Evolutionary conservation across 2,113 vertebrate species (phyloP).

Genomic region (Nycticryphes semicollaris): DNA sequence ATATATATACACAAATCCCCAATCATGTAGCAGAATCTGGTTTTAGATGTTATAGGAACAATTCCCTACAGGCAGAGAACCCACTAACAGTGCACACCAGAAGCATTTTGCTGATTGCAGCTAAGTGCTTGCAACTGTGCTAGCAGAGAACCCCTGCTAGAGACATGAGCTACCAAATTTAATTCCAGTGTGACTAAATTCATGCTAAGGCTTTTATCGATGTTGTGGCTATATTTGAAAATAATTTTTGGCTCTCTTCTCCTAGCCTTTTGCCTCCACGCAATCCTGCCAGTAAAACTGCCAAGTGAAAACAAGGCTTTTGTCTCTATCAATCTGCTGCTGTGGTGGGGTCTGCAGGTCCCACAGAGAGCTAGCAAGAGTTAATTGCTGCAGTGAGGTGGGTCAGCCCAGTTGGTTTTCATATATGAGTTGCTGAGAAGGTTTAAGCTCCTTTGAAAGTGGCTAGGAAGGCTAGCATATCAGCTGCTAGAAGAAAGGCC

Average conservation of each 20-base stretch:
- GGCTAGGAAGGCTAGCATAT: accelerated
- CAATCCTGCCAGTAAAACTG: background rate
- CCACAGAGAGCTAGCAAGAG: background rate
- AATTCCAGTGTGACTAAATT: background rate
- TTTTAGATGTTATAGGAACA: background rate
- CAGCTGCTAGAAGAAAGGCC: background rate
- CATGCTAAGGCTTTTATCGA: background rate
- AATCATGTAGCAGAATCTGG: background rate
- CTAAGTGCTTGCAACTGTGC: background rate
- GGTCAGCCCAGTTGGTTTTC: background rate
- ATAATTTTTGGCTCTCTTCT: background rate
- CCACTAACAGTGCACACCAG: background rate
- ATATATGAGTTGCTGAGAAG: background rate
- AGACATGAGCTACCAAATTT: background rate
- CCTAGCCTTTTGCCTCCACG: background rate
- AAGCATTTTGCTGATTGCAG: background rate
- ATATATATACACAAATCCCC: background rate
- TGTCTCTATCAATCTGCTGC: background rate
- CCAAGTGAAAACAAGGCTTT: background rate
- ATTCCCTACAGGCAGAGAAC: background rate
- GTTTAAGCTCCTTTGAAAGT: background rate
- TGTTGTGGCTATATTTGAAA: background rate
- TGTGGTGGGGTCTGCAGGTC: background rate
- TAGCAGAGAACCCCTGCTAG: background rate
- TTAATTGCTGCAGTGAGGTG: background rate